Evolutionary conservation across 2,797 vertebrate genomes (phyloP).

Genomic region (Manis crassicaudata): DNA sequence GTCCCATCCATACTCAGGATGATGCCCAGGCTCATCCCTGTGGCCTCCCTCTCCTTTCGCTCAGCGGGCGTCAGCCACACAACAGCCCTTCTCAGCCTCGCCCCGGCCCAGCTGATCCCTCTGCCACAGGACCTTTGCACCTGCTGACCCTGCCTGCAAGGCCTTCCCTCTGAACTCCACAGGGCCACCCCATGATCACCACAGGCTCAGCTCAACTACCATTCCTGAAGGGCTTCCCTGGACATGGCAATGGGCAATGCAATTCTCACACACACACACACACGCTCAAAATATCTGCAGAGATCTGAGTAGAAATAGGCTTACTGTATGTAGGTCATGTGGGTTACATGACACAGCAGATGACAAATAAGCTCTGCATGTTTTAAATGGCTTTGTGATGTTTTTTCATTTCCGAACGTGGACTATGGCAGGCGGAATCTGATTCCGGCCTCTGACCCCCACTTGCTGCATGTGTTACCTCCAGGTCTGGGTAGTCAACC

Average conservation of each 20-base stretch:
- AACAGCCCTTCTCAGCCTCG: background rate
- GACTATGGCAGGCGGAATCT: background rate
- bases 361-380: background rate
- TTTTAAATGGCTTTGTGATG: background rate
- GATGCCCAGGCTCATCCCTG: background rate
- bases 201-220: background rate
- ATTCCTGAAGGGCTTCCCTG: background rate
- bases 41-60: background rate
- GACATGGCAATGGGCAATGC: background rate
- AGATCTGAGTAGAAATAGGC: background rate
- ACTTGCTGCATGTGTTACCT: background rate
- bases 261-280: too few species aligned
- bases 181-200: background rate
- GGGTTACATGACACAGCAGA: background rate
- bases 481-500: slow-evolving; percentile 25
- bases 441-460: background rate
- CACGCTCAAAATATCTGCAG: background rate
- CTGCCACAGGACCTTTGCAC: slow-evolving; percentile 9
- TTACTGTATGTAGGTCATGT: background rate
- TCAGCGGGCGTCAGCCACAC: background rate
- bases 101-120: background rate
- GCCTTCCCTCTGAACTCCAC: background rate
- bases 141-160: background rate
- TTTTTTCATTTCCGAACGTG: background rate
- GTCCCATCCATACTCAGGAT: background rate